Conservation (phyloP, 2,797 vertebrate genomes). For the Anniella stebbinsi region DNA sequence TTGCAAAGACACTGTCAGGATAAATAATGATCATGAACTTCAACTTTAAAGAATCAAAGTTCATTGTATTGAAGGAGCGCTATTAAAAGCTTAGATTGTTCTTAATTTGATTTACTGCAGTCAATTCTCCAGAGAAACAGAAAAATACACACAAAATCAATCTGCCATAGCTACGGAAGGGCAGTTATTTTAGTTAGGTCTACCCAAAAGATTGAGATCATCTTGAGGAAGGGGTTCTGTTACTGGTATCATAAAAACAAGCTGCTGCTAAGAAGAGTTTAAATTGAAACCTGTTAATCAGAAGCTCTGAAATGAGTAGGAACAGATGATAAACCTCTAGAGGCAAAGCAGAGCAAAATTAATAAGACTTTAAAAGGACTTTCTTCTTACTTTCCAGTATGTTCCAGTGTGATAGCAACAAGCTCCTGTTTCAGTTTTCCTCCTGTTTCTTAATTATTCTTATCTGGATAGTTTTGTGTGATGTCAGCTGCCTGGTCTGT, state of each 20-base stretch:
- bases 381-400: neutral
- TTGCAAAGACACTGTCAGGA: slow-evolving; percentile 59
- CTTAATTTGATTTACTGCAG: slow-evolving; percentile 75
- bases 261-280: neutral
- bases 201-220: slow-evolving; percentile 19
- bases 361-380: neutral
- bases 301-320: neutral
- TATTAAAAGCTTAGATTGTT: slow-evolving; percentile 73
- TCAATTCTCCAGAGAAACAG: slow-evolving; percentile 65
- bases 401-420: neutral
- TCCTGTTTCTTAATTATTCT: slow-evolving; percentile 4
- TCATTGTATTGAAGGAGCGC: slow-evolving; percentile 64
- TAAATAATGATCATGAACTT: slow-evolving; percentile 77
- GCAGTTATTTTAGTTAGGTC: slow-evolving; percentile 46
- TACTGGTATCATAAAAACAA: neutral
- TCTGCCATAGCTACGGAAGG: slow-evolving; percentile 53
- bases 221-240: slow-evolving; percentile 9
- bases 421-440: slow-evolving; percentile 33
- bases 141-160: slow-evolving; percentile 68
- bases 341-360: slow-evolving; percentile 16
- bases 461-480: neutral
- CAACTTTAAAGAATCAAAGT: slow-evolving; percentile 67
- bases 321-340: slow-evolving; percentile 23
- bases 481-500: neutral
- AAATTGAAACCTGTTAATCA: slow-evolving; percentile 37